Conservation (phyloP, 2,113 vertebrate genomes). For the Saccopteryx bilineata region DNA sequence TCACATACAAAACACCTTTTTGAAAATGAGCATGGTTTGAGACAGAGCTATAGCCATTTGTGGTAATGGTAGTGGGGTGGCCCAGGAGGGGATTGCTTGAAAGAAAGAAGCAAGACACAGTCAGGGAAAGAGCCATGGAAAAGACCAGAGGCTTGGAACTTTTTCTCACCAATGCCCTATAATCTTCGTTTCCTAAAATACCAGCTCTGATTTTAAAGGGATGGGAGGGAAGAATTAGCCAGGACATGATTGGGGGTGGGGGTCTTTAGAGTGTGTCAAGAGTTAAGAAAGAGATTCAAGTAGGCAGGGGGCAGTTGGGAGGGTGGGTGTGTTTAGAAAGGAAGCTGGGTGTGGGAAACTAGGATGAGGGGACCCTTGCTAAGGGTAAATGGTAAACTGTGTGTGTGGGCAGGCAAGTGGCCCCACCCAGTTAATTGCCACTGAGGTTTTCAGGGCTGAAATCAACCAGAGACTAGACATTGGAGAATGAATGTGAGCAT, state of each 20-base stretch:
- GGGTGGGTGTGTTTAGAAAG: neutral
- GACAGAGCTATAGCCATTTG: neutral
- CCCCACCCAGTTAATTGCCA: conserved; percentile 77
- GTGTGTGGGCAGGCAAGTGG: conserved; percentile 60
- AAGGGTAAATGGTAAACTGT: conserved; percentile 17
- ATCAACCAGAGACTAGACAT: conserved; percentile 42
- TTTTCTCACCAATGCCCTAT: conserved; percentile 72
- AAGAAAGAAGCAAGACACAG: neutral
- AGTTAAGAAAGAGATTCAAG: neutral
- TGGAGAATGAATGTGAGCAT: conserved; percentile 2
- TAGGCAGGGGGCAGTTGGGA: neutral
- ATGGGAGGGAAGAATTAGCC: neutral
- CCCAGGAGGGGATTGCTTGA: conserved; percentile 58
- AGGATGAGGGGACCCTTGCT: neutral
- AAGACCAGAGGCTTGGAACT: conserved; percentile 32
- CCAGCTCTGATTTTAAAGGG: conserved; percentile 67
- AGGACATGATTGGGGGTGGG: neutral
- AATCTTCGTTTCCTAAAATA: conserved; percentile 86
- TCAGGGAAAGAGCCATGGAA: conserved; percentile 50
- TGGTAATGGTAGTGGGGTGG: neutral
- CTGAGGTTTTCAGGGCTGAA: conserved; percentile 66
- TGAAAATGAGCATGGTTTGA: conserved; percentile 36
- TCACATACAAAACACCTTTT: conserved; percentile 57
- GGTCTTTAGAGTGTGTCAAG: neutral
- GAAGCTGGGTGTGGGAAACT: neutral